phyloP scores from a whole-genome alignment of 2,888 invertebrate genomes.

The Cerceris rybyensis region DNA sequence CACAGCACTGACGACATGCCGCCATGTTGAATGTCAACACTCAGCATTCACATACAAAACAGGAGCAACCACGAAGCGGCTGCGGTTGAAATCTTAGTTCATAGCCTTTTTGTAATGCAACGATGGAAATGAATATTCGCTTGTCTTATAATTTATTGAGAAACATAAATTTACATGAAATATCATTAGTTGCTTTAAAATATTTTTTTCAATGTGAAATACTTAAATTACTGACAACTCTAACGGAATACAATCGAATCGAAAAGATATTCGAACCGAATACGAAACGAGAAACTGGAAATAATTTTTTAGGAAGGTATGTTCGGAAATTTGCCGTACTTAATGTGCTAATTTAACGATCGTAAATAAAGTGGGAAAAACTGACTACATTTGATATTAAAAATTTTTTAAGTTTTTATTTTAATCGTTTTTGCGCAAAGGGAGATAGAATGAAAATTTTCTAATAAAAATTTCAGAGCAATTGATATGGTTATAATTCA shows the following conservation, averaged over 20 bases:
- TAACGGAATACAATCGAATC: conserved; percentile 5
- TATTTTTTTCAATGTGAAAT: conserved; percentile 16
- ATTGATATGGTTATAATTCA: not conserved
- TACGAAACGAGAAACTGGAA: conserved; percentile 5
- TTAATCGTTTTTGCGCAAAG: too few species aligned
- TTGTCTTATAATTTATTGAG: not conserved
- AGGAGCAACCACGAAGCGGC: conserved; percentile 45
- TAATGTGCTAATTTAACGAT: not conserved
- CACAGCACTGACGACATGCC: conserved; percentile 98
- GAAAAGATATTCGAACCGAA: conserved; percentile 20
- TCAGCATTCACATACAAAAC: conserved; percentile 72
- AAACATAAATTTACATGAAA: conserved; percentile 5
- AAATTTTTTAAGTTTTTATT: too few species aligned
- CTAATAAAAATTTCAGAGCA: not conserved
- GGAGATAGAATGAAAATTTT: not conserved
- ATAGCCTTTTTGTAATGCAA: conserved; percentile 31
- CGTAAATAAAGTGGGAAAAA: not conserved
- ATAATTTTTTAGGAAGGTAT: conserved; percentile 4
- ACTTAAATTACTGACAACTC: conserved; percentile 9
- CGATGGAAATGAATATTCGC: conserved; percentile 29
- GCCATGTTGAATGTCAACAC: conserved; percentile 95
- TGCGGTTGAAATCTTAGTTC: conserved; percentile 41
- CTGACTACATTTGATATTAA: not conserved
- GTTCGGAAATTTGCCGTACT: conserved; percentile 18
- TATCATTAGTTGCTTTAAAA: not conserved